These are phyloP conservation scores for Liasis olivaceus DNA, from an alignment of 2,797 vertebrate species.

Conservation along the genomic window DNA sequence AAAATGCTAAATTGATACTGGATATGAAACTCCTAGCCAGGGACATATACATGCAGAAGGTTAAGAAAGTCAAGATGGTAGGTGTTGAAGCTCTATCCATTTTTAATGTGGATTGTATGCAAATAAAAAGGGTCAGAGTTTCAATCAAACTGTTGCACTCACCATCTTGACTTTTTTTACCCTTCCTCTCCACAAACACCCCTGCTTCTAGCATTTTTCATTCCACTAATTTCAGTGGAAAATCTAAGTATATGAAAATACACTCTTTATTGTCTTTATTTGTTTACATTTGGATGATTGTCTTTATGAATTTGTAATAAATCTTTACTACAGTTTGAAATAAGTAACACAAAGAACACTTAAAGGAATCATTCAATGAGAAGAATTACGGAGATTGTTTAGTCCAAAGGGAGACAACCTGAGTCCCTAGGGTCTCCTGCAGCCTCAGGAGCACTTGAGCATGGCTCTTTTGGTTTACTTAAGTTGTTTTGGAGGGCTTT, in stretches of 20 bases:
- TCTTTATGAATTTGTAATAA: neutral
- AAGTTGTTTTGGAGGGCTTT: too few species aligned
- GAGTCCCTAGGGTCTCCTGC: neutral
- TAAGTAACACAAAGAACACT: neutral
- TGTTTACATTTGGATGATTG: neutral
- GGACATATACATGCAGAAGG: neutral
- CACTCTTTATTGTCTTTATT: neutral
- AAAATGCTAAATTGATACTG: neutral
- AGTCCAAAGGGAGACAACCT: neutral
- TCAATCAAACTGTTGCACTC: neutral
- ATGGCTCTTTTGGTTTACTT: neutral
- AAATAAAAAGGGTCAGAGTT: neutral
- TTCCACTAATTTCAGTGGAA: neutral
- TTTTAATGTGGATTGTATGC: neutral
- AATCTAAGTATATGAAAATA: neutral
- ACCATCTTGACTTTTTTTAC: neutral
- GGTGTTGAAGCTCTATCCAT: neutral
- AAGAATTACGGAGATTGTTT: neutral
- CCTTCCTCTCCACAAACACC: neutral
- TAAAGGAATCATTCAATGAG: neutral
- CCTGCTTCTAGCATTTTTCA: neutral
- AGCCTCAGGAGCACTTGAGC: neutral
- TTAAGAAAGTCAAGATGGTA: neutral
- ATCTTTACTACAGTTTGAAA: neutral
- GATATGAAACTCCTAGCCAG: neutral